Base-by-base conservation (phyloP, 2,113 vertebrate species). In the Brachyhypopomus occidentalis region DNA sequence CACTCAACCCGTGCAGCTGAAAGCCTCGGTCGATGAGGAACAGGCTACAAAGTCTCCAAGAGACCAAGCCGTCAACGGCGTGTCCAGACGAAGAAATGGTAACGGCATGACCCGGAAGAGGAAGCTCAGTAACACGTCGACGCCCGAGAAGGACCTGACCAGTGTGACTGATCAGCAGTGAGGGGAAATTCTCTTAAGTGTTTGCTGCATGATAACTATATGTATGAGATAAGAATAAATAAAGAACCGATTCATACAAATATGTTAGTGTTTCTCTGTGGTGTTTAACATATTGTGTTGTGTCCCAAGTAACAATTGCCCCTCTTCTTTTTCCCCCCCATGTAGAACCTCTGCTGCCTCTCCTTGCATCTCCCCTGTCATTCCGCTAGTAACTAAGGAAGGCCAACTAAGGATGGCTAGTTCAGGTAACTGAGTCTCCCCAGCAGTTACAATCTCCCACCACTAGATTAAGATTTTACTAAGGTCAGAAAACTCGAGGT, bases 101-200 rank as follows among this genome's bases (percentile, higher is more conserved):
- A 11, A 79, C 58, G 27, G 36, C 0, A 1, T 19, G 16, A 62
- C 0, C 1, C 78, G 59, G 63, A 87, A 63, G 17, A 87, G 78
- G 81, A 77, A 60, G 30, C n/a, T 48, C 5, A 36, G 41, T 72
- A 20, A 19, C 7, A 22, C 8, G 5, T n/a, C 5, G 23, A 88
- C 73, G 0, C 63, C 84, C 0, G 78, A 81, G 14, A 70, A 55
- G 20, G 55, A 78, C 55, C 22, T 52, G 75, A 25, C 58, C 0
- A 30, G 70, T 63, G 67, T 45, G 6, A 81, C 81, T 9, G 83
- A 93, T 81, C 92, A 92, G 89, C 90, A 91, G 94, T 94, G 91
- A 93, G 93, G 77, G 52, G 67, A 59, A 36, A 17, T 16, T 23
- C 45, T 69, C 19, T 30, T 16, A 23, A 12, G 70, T 58, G 1